phyloP scores from a whole-genome alignment of 2,113 vertebrate genomes.

The Planiliza haematocheilus region DNA sequence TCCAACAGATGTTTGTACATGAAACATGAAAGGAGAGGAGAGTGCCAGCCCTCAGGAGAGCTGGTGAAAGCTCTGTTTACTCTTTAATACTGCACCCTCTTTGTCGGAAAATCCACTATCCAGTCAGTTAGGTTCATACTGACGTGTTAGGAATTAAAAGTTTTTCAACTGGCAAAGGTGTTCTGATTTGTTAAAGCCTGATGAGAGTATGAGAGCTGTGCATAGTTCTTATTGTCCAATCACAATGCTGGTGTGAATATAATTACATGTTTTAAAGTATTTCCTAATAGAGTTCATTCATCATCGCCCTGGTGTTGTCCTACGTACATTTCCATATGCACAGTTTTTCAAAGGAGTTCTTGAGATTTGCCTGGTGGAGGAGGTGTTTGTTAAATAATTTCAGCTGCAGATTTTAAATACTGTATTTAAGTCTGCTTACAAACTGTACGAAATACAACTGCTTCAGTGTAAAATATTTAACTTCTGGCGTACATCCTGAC shows the following conservation, averaged over 20 bases:
- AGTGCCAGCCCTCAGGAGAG: background rate
- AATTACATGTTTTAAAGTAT: too few relatives aligned
- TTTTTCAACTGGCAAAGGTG: background rate
- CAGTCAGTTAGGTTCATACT: slow-evolving; percentile 5
- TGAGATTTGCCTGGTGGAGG: too few relatives aligned
- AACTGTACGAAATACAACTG: too few relatives aligned
- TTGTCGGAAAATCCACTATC: slow-evolving; percentile 12
- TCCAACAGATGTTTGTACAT: background rate
- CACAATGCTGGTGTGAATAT: slow-evolving; percentile 2
- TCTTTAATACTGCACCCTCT: background rate
- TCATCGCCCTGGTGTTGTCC: background rate
- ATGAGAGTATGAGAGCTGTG: background rate
- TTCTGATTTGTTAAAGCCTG: background rate
- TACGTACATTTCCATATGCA: background rate
- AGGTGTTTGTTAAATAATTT: too few relatives aligned
- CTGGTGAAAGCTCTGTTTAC: slow-evolving; percentile 11
- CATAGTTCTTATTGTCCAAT: background rate
- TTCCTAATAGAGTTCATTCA: background rate
- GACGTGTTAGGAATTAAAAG: background rate
- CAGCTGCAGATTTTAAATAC: too few relatives aligned
- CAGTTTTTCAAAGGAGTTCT: background rate
- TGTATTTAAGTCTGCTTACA: too few relatives aligned
- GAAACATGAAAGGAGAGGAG: slow-evolving; percentile 13
- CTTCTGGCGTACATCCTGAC: too few relatives aligned
- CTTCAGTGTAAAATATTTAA: too few relatives aligned